Evolutionary conservation across 2,113 vertebrate genomes (phyloP), one percentile per base, ranked within the genome.

Genomic region (Bos indicus): DNA sequence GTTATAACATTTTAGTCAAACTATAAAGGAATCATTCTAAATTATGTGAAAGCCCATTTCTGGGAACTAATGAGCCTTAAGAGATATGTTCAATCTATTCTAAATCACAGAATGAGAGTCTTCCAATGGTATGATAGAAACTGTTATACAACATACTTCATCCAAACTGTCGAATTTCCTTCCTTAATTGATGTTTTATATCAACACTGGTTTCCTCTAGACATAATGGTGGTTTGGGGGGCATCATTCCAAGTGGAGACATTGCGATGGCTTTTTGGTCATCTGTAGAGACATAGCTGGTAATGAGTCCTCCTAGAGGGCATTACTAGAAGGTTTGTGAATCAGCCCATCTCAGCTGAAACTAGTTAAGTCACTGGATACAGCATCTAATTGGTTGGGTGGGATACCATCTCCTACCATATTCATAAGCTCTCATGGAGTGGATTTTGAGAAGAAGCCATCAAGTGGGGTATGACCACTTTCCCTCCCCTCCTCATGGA

Each of bases 131-230:
- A 77, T 67, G 4, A 48, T 33, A 80, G 51, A 84, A 30, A 74
- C 21, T 48, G 19, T 40, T 85, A 62, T 30, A n/a, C 33, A 56
- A 99, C 99, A 99, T 98, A 99, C 99, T 99, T 98, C 99, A 98
- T 94, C 99, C 99, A 13, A 99, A 99, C 94, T 99, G 99, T 90
- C 99, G 99, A 98, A 99, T 99, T 95, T 74, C 36, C 36, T 74
- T 43, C 36, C 16, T 74, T 74, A 74, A 74, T 13, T 74, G 71
- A 74, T 74, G 21, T 74, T 43, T 43, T 43, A 74, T 43, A 43
- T 74, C 71, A 43, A 36, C 19, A 74, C 23, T 74, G 71, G 36
- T 43, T 74, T 74, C 23, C 71, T 74, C 71, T 74, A 40, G 71
- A 74, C 36, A 7, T 74, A 40, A 74, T 74, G 71, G 21, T 43